Evolutionary conservation across 2,888 invertebrate species (phyloP).

Genomic region (Peribatodes rhomboidaria): DNA sequence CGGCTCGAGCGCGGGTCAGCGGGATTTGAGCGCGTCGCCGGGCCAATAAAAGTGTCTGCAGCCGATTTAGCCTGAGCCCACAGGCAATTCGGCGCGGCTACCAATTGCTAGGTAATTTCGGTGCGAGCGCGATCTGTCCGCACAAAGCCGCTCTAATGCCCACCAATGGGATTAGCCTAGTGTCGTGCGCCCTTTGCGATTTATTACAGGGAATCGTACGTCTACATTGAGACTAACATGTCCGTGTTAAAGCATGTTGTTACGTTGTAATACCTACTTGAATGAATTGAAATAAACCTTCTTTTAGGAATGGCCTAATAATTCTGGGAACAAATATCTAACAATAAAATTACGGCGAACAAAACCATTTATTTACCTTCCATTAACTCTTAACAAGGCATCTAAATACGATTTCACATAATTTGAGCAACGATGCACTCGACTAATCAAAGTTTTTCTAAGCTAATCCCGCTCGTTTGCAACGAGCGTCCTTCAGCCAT

Average conservation of each 20-base stretch:
- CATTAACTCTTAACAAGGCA: neutral
- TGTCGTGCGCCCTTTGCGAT: conserved; percentile 79
- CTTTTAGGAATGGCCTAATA: too few species aligned
- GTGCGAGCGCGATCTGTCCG: conserved; percentile 84
- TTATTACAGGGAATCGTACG: conserved; percentile 79
- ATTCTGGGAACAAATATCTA: too few species aligned
- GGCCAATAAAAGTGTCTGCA: conserved; percentile 87
- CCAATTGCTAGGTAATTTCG: conserved; percentile 86
- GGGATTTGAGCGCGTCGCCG: conserved; percentile 74
- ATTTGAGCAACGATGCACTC: conserved; percentile 53
- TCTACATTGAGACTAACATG: conserved; percentile 60
- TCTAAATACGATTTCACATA: conserved; percentile 14
- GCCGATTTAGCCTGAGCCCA: conserved; percentile 85
- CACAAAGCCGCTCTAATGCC: conserved; percentile 84
- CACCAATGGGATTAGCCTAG: conserved; percentile 84
- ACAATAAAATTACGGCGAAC: too few species aligned
- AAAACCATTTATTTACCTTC: neutral
- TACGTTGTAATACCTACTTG: neutral
- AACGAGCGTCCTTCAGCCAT: conserved; percentile 72
- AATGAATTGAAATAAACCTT: too few species aligned
- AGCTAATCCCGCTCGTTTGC: conserved; percentile 76
- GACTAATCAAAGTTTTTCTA: conserved; percentile 80
- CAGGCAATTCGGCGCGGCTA: conserved; percentile 81
- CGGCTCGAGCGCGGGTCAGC: conserved; percentile 81
- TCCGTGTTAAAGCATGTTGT: conserved; percentile 33